These are phyloP conservation scores for Lagopus muta DNA, from an alignment of 2,113 vertebrate genomes.

Conservation along the genomic window DNA sequence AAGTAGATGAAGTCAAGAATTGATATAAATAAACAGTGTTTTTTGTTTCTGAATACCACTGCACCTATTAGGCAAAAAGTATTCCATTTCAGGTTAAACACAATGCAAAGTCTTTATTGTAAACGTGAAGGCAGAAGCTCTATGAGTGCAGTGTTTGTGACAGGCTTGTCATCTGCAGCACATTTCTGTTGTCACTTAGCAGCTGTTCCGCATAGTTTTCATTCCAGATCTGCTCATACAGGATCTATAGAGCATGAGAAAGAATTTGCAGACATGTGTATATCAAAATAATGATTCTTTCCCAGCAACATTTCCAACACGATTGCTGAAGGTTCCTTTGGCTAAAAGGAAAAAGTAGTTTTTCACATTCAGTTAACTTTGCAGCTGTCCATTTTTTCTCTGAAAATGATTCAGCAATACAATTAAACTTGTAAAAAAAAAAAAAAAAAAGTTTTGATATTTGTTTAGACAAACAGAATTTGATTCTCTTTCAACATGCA, in stretches of 20 bases:
- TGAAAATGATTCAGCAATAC: background rate
- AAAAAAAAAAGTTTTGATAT: background rate
- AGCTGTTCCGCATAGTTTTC: conserved; percentile 65
- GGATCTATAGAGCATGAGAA: conserved; percentile 45
- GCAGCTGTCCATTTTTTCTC: background rate
- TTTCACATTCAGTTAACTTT: conserved; percentile 22
- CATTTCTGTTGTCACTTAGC: conserved; percentile 74
- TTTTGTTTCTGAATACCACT: conserved; percentile 63
- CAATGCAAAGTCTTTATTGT: conserved; percentile 47
- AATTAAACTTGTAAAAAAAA: background rate
- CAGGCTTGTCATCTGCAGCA: conserved; percentile 56
- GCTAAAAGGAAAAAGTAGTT: background rate
- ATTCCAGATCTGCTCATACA: conserved; percentile 45
- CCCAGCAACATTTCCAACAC: background rate
- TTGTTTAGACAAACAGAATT: conserved; percentile 10
- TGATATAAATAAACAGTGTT: conserved; percentile 61
- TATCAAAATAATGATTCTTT: conserved; percentile 21
- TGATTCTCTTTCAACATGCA: background rate
- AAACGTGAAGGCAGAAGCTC: conserved; percentile 72
- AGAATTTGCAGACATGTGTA: background rate
- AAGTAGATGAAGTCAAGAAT: conserved; percentile 49
- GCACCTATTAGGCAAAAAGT: conserved; percentile 59
- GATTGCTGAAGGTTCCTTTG: conserved; percentile 5
- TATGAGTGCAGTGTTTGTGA: conserved; percentile 70
- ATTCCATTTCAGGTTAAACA: conserved; percentile 55